Evolutionary conservation across 2,888 invertebrate genomes (phyloP), one percentile per base, ranked within the genome.

Genomic region (Baccha elongata): DNA sequence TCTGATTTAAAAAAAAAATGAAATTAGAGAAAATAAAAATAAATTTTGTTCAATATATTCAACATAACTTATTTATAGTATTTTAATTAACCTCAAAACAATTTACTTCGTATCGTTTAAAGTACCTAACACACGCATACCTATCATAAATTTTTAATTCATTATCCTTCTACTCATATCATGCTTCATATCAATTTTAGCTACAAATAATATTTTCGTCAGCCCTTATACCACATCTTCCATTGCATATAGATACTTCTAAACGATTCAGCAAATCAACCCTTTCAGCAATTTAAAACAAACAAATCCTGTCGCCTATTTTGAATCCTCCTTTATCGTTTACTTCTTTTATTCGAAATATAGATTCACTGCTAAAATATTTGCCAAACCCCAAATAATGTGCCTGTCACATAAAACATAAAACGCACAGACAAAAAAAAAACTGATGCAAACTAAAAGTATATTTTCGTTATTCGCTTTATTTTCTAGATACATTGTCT

Each of bases 91-190:
- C n/a, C n/a, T n/a, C n/a, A n/a, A n/a, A n/a, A n/a, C n/a, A n/a
- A n/a, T n/a, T n/a, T n/a, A n/a, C n/a, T n/a, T n/a, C n/a, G n/a
- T n/a, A n/a, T n/a, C n/a, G n/a, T n/a, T n/a, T n/a, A n/a, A n/a
- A n/a, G n/a, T n/a, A n/a, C n/a, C n/a, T n/a, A n/a, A n/a, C n/a
- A n/a, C n/a, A n/a, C n/a, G n/a, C n/a, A n/a, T n/a, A n/a, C n/a
- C n/a, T 72, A 53, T 76, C 81, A 72, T 71, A 76, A 81, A 81
- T 81, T 76, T 60, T 35, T 46, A 75, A 81, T 81, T 71, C 76
- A 76, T 76, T 76, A 81, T 65, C 50, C 44, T 52, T 58, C 44
- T 26, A 48, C 55, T 35, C 29, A 46, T 19, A 53, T 23, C 32
- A 35, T 40, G 13, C 15, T 29, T 58, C 35, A 29, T 26, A 60